phyloP scores from a whole-genome alignment of 2,113 vertebrate species.

The Hystrix brachyura region DNA sequence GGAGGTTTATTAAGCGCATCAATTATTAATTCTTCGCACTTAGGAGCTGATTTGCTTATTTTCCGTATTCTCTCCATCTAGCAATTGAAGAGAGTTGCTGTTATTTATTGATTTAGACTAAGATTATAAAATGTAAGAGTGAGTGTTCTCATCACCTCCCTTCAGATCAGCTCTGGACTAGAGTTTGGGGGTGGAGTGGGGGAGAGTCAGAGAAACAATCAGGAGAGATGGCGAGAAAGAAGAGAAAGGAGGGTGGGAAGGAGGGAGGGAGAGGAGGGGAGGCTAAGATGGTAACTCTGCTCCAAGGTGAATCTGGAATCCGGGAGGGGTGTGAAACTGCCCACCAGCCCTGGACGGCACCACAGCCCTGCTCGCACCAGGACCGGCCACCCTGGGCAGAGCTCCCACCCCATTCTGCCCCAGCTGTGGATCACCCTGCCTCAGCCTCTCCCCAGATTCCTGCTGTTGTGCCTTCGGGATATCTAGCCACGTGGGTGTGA shows the following conservation, averaged over 20 bases:
- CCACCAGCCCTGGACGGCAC: background rate
- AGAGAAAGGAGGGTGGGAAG: background rate
- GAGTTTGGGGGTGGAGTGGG: background rate
- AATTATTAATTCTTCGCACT: constrained; percentile 64
- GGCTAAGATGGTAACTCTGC: background rate
- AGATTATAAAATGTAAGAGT: background rate
- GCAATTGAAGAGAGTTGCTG: constrained; percentile 25
- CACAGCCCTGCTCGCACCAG: too few relatives aligned
- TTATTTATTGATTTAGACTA: background rate
- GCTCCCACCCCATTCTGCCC: too few relatives aligned
- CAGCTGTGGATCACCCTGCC: background rate
- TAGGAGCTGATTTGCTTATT: constrained; percentile 47
- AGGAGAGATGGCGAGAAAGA: background rate
- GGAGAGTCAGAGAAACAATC: background rate
- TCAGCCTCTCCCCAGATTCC: background rate
- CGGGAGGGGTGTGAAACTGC: too few relatives aligned
- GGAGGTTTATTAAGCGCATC: constrained; percentile 67
- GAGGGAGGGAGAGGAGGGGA: background rate
- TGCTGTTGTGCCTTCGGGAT: background rate
- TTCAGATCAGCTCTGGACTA: background rate
- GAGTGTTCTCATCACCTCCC: background rate
- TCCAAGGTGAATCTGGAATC: background rate
- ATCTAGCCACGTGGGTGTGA: background rate
- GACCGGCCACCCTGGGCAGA: background rate
- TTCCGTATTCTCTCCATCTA: constrained; percentile 12